Base-by-base conservation (phyloP, 2,888 invertebrate genomes). In the Eilema sororculum region DNA sequence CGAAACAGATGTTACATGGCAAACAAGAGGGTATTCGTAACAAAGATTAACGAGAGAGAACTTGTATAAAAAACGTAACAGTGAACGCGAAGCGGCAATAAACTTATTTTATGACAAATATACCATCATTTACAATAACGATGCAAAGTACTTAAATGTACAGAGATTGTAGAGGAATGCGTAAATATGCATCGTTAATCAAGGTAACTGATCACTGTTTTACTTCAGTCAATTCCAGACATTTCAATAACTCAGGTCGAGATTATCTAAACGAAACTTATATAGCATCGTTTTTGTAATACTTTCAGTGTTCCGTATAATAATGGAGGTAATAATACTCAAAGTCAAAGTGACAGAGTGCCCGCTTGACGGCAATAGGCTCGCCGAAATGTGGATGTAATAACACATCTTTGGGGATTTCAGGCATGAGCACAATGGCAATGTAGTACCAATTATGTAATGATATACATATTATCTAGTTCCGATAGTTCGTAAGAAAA, bases 1-100 rank as follows among this genome's bases (percentile, higher is more conserved):
- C 77, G 73, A 79, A 88, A 88, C 93, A 93, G 91, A 91, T 92
- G 92, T 89, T 92, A 86, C 89, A 80, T 78, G 82, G 80, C 82
- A 84, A 86, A 86, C 85, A 89, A 86, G 86, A 86, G 87, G 87
- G 86, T 87, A 85, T 87, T 87, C 81, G 86, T 81, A 88, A 89
- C 88, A 86, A 89, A 90, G 90, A 92, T 91, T 91, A 91, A 92
- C 89, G 89, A 84, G 83, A 83, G 78, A 80, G 76, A 83, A 86
- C 82, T 84, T 85, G 77, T 81, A 84, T 77, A 77, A 82, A 86
- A 90, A 87, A 78, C 81, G 83, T 81, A 78, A 82, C 83, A 84
- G 83, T 79, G 82, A 87, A 87, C 82, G 78, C 75, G 74, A 78
- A 79, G 72, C 71, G 70, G 82, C 75, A 75, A 82, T 82, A 85